Percentiles rank a stretch among this genome's conserved stretches.
phyloP scores from a whole-genome alignment of 2,888 invertebrate species.

The Spodoptera exigua region DNA sequence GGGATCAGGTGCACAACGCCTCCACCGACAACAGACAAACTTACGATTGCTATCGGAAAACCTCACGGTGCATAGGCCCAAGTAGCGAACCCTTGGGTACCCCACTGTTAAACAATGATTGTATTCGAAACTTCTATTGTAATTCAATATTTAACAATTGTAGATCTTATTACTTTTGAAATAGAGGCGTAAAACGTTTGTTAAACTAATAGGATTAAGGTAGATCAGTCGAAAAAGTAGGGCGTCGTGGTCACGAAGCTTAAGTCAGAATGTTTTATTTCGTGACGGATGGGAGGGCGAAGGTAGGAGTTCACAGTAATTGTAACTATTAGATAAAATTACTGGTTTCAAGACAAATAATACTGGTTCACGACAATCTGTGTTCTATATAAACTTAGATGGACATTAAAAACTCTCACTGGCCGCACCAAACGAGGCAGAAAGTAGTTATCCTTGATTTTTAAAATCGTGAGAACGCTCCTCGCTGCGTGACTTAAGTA shows the following conservation, averaged over 20 bases:
- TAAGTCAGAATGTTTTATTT: conserved; percentile 67
- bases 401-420: conserved; percentile 41
- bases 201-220: conserved; percentile 48
- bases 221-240: conserved; percentile 73
- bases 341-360: conserved; percentile 61
- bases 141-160: conserved; percentile 47
- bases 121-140: conserved; percentile 55
- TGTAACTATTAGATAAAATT: conserved; percentile 73
- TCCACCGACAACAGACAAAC: conserved; percentile 53
- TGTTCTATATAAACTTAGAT: conserved; percentile 26
- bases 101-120: conserved; percentile 55
- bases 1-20: conserved; percentile 70
- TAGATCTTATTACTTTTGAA: conserved; percentile 53
- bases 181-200: conserved; percentile 58
- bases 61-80: conserved; percentile 54
- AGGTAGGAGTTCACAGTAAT: conserved; percentile 76
- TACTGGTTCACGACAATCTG: conserved; percentile 51
- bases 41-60: conserved; percentile 57
- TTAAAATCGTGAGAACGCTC: conserved; percentile 40
- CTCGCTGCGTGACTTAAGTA: conserved; percentile 12
- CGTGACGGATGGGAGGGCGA: conserved; percentile 76
- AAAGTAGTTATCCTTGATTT: conserved; percentile 54
- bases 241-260: conserved; percentile 75
- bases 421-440: conserved; percentile 31
- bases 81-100: conserved; percentile 62